These are phyloP conservation scores for Lipophrys pholis DNA, from an alignment of 2,113 vertebrate genomes.

Conservation along the genomic window DNA sequence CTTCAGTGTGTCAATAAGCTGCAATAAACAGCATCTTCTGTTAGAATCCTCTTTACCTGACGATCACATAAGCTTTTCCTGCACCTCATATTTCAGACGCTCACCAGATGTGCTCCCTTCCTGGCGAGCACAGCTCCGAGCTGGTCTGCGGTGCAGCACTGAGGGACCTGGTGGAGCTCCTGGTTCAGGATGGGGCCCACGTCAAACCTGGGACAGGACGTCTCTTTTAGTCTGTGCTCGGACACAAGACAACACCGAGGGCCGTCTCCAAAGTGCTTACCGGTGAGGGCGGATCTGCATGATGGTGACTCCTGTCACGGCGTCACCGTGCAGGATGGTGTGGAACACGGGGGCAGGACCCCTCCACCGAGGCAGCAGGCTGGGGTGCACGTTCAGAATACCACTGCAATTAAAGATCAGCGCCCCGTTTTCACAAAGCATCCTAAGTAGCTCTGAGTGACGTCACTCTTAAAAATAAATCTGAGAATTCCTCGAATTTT, in stretches of 20 bases:
- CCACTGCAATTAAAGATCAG: conserved; percentile 81
- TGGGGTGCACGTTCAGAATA: conserved; percentile 94
- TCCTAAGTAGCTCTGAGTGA: too few species aligned
- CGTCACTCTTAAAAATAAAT: too few species aligned
- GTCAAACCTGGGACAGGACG: conserved; percentile 87
- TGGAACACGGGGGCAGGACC: conserved; percentile 94
- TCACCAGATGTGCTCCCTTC: conserved; percentile 90
- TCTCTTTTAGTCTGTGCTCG: too few species aligned
- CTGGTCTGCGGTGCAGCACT: conserved; percentile 85
- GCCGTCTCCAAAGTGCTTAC: conserved; percentile 61
- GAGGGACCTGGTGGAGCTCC: conserved; percentile 84
- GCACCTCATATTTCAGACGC: not conserved
- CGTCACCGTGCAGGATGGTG: conserved; percentile 90
- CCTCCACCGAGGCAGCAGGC: conserved; percentile 93
- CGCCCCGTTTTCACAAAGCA: not conserved
- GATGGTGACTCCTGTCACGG: conserved; percentile 90
- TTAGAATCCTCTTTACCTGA: not conserved
- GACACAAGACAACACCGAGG: not conserved
- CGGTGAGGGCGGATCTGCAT: conserved; percentile 94
- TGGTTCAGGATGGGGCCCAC: conserved; percentile 93
- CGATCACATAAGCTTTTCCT: not conserved
- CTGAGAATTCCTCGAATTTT: too few species aligned
- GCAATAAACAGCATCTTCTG: conserved; percentile 25
- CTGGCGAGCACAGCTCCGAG: conserved; percentile 85
- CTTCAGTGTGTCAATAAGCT: conserved; percentile 91